phyloP scores from a whole-genome alignment of 2,113 vertebrate genomes.

The Athene cunicularia region DNA sequence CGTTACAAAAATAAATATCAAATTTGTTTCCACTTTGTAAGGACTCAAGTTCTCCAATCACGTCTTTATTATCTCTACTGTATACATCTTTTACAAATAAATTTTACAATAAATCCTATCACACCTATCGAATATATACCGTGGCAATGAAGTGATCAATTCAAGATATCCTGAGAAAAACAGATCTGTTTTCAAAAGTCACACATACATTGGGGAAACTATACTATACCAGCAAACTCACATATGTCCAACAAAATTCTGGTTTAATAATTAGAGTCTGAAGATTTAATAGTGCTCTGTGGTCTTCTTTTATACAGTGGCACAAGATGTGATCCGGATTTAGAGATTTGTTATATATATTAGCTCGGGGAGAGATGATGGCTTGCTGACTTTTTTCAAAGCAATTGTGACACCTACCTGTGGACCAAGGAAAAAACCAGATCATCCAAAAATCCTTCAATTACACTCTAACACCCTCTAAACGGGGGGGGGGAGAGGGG shows the following conservation, averaged over 20 bases:
- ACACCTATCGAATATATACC: conserved; percentile 88
- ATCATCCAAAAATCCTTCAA: conserved; percentile 77
- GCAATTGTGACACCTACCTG: conserved; percentile 99
- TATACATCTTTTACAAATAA: conserved; percentile 88
- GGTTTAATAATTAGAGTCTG: conserved; percentile 74
- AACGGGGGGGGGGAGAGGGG: not conserved
- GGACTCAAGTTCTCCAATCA: conserved; percentile 90
- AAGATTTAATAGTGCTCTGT: conserved; percentile 80
- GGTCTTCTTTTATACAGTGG: conserved; percentile 85
- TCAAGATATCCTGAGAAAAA: conserved; percentile 96
- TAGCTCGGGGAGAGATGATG: conserved; percentile 82
- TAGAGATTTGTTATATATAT: conserved; percentile 81
- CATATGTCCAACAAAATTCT: conserved; percentile 76
- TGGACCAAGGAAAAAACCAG: conserved; percentile 89
- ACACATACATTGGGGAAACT: conserved; percentile 87
- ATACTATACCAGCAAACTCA: conserved; percentile 85
- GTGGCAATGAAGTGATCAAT: conserved; percentile 94
- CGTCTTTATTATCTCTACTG: conserved; percentile 82
- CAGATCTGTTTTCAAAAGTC: conserved; percentile 86
- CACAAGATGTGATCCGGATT: conserved; percentile 84
- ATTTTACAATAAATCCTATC: conserved; percentile 87
- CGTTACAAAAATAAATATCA: conserved; percentile 99
- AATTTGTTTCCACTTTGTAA: conserved; percentile 97
- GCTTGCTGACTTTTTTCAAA: conserved; percentile 90
- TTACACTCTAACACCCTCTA: conserved; percentile 23